Base-by-base conservation (phyloP, 2,113 vertebrate species). In the Egretta garzetta region DNA sequence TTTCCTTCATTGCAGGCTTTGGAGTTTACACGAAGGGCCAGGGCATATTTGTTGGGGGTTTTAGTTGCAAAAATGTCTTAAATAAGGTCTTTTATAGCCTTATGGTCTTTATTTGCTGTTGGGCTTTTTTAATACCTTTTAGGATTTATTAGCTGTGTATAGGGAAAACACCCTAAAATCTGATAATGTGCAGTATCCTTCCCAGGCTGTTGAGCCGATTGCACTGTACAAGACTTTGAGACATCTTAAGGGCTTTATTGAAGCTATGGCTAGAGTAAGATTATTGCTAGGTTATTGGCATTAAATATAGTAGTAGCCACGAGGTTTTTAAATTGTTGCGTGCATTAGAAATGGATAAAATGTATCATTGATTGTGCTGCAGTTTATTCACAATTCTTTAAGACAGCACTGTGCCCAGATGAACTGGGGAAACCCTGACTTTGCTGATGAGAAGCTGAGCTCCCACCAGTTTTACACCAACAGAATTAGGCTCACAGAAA, bases 61-160 rank as follows among this genome's bases (percentile, higher is more conserved):
- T 75, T 56, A 75, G 52, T 26, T 59, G 39, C 17, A 53, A 52
- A 87, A 91, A 14, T 32, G 19, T 21, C 43, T 87, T 89, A 79
- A 73, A 53, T 62, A 53, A 91, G 6, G 5, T 39, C 2, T 93
- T 94, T 72, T 53, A 79, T 43, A 68, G 39, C 15, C 10, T 85
- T 35, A 28, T 68, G 76, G 58, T 62, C 55, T 80, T 74, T 73
- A 77, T 80, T 91, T 77, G 20, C 47, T 88, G 20, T 17, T 79
- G 72, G 26, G 37, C 5, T 86, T 87, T 85, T 87, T 52, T 13
- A 81, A 82, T 39, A 52, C 52, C 33, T 91, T 60, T 85, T 49
- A 90, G 72, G 32, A 70, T 96, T 94, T 94, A 94, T 87, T 84
- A 79, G 53, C 66, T 88, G 21, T 64, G 39, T 88, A 21, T 53